Conservation (phyloP, 2,113 vertebrate species). For the Istiophorus platypterus region DNA sequence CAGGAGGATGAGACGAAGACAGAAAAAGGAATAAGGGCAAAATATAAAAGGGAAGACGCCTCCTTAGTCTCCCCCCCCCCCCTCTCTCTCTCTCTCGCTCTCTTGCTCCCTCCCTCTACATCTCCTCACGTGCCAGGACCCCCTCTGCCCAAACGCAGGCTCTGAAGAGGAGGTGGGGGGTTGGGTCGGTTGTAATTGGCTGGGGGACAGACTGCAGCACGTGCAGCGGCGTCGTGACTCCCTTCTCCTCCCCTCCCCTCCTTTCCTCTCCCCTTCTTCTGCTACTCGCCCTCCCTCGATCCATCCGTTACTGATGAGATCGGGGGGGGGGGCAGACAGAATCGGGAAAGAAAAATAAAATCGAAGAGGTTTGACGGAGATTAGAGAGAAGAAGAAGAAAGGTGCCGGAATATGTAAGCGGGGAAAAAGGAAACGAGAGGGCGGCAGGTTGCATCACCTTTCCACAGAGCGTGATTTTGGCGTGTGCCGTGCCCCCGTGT, state of each 20-base stretch:
- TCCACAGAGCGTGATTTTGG: constrained; percentile 43
- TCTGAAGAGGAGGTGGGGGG: constrained; percentile 38
- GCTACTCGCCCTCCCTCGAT: constrained; percentile 32
- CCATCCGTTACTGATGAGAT: constrained; percentile 40
- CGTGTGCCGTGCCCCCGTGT: constrained; percentile 40
- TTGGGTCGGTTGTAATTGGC: constrained; percentile 72
- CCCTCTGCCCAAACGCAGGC: constrained; percentile 47
- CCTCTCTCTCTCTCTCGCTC: neutral
- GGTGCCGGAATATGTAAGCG: neutral
- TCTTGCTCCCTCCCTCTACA: constrained; percentile 10
- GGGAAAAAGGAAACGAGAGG: neutral
- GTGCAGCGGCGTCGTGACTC: constrained; percentile 76
- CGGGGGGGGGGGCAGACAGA: constrained; percentile 5
- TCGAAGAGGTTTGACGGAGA: constrained; percentile 40
- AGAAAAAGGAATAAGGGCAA: constrained; percentile 3
- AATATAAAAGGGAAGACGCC: neutral
- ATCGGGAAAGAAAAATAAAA: neutral
- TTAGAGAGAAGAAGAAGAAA: constrained; percentile 25
- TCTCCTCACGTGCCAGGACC: constrained; percentile 63
- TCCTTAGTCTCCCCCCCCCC: neutral
- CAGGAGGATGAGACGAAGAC: constrained; percentile 9
- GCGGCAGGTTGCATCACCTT: constrained; percentile 43
- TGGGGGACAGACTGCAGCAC: constrained; percentile 69
- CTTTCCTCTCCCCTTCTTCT: constrained; percentile 4
- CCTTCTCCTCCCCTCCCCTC: constrained; percentile 14